These are phyloP conservation scores for Oriolus oriolus DNA, from an alignment of 2,113 vertebrate genomes.

Conservation along the genomic window DNA sequence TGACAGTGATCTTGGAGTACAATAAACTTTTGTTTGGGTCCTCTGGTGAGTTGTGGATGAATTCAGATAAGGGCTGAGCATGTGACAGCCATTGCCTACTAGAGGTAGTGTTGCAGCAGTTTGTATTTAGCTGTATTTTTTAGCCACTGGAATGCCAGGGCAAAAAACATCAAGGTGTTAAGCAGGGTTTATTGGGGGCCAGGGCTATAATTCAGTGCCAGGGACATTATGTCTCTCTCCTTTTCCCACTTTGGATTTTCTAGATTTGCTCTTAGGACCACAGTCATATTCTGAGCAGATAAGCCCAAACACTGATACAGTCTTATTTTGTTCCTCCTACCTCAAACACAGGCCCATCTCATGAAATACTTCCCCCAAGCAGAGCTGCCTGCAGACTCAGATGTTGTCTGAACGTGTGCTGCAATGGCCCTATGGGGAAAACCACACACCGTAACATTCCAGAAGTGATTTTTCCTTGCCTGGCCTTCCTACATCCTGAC, in stretches of 20 bases:
- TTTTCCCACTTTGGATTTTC: neutral
- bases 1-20: neutral
- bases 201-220: neutral
- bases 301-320: neutral
- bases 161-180: neutral
- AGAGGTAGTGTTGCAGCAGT: neutral
- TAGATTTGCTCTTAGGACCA: neutral
- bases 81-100: neutral
- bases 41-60: neutral
- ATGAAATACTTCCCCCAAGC: neutral
- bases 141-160: neutral
- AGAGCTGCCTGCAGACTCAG: neutral
- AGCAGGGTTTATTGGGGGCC: neutral
- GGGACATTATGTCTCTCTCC: neutral
- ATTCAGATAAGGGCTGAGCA: neutral
- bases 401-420: neutral
- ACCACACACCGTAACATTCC: neutral
- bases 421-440: neutral
- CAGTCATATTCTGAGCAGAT: neutral
- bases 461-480: neutral
- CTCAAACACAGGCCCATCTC: neutral
- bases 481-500: neutral
- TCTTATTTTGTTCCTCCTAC: neutral
- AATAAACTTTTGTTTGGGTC: neutral
- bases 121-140: neutral